A percentile compares a stretch with the other conserved stretches of the same genome.
Evolutionary conservation across 2,888 invertebrate genomes (phyloP).

Genomic region (Ophion costatus): DNA sequence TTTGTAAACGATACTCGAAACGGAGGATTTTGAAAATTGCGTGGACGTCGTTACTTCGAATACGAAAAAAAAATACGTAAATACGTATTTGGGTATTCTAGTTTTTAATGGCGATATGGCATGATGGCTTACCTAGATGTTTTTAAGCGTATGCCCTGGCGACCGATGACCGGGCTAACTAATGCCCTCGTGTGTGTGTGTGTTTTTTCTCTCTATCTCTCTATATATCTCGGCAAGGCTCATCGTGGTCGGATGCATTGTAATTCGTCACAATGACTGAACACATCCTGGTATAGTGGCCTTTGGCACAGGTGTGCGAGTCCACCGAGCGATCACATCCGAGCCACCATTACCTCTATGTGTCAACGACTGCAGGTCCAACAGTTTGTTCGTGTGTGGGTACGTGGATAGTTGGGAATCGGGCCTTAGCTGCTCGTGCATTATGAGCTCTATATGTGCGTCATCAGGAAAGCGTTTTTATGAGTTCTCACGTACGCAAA

Average conservation of each 20-base stretch:
- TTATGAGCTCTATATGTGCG: slow-evolving; percentile 12
- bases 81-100: not conserved
- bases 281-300: slow-evolving; percentile 80
- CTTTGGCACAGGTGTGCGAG: slow-evolving; percentile 77
- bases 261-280: slow-evolving; percentile 81
- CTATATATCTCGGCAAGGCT: slow-evolving; percentile 32
- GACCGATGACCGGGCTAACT: slow-evolving; percentile 33
- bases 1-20: no score
- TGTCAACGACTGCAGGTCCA: slow-evolving; percentile 74
- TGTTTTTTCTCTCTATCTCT: slow-evolving; percentile 19
- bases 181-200: not conserved
- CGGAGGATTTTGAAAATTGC: not conserved
- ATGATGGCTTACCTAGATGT: slow-evolving; percentile 49
- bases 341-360: slow-evolving; percentile 65
- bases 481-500: slow-evolving; percentile 6
- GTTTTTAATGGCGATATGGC: slow-evolving; percentile 32
- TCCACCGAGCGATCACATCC: slow-evolving; percentile 52
- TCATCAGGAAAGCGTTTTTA: slow-evolving; percentile 50
- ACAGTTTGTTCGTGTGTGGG: not conserved
- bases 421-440: slow-evolving; percentile 33
- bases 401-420: slow-evolving; percentile 2
- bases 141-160: slow-evolving; percentile 34
- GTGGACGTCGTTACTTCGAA: no score
- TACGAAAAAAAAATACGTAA: not conserved
- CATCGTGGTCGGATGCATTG: slow-evolving; percentile 73